Conservation (phyloP, 2,888 invertebrate genomes). For the Halictus ligatus region DNA sequence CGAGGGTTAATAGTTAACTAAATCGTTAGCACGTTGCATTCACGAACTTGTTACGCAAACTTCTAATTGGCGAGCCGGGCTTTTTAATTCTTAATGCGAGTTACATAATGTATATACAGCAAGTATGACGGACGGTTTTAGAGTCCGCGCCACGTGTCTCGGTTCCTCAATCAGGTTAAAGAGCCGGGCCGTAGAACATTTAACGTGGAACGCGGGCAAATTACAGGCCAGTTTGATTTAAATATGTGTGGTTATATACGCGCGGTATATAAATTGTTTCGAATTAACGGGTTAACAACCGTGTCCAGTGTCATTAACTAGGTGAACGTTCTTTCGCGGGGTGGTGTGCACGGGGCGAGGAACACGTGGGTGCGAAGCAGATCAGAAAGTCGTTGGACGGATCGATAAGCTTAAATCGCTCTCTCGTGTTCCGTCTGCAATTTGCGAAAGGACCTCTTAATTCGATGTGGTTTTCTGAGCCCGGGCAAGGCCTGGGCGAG, state of each 20-base stretch:
- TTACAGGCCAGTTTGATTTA: conserved; percentile 42
- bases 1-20: not conserved
- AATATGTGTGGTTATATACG: conserved; percentile 32
- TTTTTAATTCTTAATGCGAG: not conserved
- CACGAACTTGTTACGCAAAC: not conserved
- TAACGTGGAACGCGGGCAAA: conserved; percentile 27
- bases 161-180: not conserved
- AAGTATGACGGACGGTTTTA: not conserved
- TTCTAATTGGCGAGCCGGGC: not conserved
- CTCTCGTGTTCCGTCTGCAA: conserved; percentile 72
- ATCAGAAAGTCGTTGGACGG: conserved; percentile 68
- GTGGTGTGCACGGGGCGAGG: not conserved
- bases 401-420: conserved; percentile 73
- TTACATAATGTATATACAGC: not conserved
- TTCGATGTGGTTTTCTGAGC: conserved; percentile 71
- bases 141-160: conserved; percentile 9
- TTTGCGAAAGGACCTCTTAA: conserved; percentile 72
- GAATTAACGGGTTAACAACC: conserved; percentile 58
- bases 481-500: not conserved
- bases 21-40: not conserved
- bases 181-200: not conserved
- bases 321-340: conserved; percentile 25
- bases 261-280: conserved; percentile 50
- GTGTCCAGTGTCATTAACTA: conserved; percentile 57
- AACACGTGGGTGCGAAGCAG: conserved; percentile 60